phyloP scores from a whole-genome alignment of 2,113 vertebrate species.

The Prietella phreatophila region DNA sequence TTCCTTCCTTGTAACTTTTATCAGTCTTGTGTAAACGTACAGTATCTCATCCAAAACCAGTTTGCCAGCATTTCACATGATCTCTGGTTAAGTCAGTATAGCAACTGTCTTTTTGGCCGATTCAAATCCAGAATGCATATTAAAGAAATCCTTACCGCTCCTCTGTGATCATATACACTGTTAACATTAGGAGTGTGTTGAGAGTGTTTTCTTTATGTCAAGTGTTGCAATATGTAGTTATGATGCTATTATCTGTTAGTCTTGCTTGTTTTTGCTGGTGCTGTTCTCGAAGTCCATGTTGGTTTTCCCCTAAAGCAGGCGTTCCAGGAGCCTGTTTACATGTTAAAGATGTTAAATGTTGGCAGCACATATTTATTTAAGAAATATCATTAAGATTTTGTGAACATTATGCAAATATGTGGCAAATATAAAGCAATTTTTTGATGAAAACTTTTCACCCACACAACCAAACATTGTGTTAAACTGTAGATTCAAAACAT shows the following conservation, averaged over 20 bases:
- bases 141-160: constrained; percentile 6
- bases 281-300: background rate
- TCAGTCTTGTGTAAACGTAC: constrained; percentile 29
- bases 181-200: background rate
- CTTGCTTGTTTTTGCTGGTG: background rate
- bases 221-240: background rate
- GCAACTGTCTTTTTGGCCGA: background rate
- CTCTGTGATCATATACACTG: background rate
- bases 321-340: background rate
- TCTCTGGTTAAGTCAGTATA: constrained; percentile 10
- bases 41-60: constrained; percentile 8
- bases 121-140: background rate
- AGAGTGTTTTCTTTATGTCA: background rate
- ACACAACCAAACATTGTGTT: background rate
- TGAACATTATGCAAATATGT: background rate
- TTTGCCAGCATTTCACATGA: background rate
- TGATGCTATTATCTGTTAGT: background rate
- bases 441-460: background rate
- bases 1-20: background rate
- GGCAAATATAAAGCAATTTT: background rate
- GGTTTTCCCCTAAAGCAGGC: background rate
- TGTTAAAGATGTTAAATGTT: background rate
- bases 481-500: background rate
- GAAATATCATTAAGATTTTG: background rate
- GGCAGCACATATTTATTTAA: background rate